Base-by-base conservation (phyloP, 2,888 invertebrate species). In the Brachyopa scutellaris region DNA sequence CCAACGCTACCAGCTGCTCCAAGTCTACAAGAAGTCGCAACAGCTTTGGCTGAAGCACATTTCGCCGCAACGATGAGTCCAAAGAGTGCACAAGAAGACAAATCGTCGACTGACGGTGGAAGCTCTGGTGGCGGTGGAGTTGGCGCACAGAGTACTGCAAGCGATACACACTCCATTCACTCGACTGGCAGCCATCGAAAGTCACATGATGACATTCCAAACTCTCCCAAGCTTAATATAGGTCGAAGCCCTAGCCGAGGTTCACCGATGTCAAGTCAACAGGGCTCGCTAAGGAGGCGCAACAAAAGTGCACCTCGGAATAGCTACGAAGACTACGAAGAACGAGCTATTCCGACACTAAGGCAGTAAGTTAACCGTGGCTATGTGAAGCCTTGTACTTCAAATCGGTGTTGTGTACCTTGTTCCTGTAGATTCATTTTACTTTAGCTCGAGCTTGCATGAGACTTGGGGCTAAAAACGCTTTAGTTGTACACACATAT, bases 241-340 rank as follows among this genome's bases (percentile, higher is more conserved):
- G 85, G 88, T 23, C 86, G 88, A 0, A 89, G 89, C 78, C 90
- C 90, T 4, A 90, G 90, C 31, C 88, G 90, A 0, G 89, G 90
- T 38, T 93, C 93, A 66, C 93, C 93, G 9, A 92, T 92, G 80
- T 91, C 92, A 4, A 92, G 91, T 49, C 87, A 89, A 13, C 90
- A 90, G 72, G 93, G 93, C 23, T 95, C 92, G 40, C 92, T 91
- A 70, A 92, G 92, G 90, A 91, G 95, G 88, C 89, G 93, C 62
- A 93, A 93, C 84, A 94, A 94, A 88, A 94, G 94, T 70, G 94
- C 94, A 1, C 91, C 91, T 2, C 91, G 93, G 11, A 93, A 94
- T 9, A 95, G 95, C 2, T 97, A 95, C 86, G 96, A 96, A 88
- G 96, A 95, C 85, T 97, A 97, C 86, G 97, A 97, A 87, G 97